phyloP scores from a whole-genome alignment of 2,797 vertebrate genomes.

The Pyrocephalus nanus region DNA sequence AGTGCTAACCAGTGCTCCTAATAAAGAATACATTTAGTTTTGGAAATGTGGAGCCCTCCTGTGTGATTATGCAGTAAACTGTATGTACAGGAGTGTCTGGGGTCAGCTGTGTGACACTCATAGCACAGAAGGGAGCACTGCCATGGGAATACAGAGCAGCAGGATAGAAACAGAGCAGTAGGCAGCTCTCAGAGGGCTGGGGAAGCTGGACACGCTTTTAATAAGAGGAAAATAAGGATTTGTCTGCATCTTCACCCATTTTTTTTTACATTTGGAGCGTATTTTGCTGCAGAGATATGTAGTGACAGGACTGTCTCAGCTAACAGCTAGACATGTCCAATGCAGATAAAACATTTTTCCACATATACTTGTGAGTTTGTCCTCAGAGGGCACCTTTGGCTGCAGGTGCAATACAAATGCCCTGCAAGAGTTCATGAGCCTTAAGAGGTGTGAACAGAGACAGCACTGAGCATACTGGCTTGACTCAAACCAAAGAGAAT shows the following conservation, averaged over 20 bases:
- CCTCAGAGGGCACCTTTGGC: not conserved
- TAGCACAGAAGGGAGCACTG: not conserved
- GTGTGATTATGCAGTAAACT: not conserved
- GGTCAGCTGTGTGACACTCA: not conserved
- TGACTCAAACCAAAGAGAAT: not conserved
- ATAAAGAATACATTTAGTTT: not conserved
- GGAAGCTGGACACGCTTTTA: not conserved
- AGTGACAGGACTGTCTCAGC: not conserved
- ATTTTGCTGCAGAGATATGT: not conserved
- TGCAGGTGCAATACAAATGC: not conserved
- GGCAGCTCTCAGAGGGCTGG: rapidly evolving
- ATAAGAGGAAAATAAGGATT: not conserved
- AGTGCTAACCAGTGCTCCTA: not conserved
- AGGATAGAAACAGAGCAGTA: not conserved
- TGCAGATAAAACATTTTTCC: not conserved
- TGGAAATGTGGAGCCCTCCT: not conserved
- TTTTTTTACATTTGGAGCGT: not conserved
- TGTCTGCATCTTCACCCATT: not conserved
- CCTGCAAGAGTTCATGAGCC: not conserved
- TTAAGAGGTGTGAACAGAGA: not conserved
- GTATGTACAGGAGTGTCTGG: not conserved
- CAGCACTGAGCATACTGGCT: not conserved
- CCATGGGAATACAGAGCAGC: not conserved
- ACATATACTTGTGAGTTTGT: not conserved
- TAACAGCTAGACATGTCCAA: not conserved